Base-by-base conservation (phyloP, 1,140 invertebrate genomes). In the Heliconius himera region DNA sequence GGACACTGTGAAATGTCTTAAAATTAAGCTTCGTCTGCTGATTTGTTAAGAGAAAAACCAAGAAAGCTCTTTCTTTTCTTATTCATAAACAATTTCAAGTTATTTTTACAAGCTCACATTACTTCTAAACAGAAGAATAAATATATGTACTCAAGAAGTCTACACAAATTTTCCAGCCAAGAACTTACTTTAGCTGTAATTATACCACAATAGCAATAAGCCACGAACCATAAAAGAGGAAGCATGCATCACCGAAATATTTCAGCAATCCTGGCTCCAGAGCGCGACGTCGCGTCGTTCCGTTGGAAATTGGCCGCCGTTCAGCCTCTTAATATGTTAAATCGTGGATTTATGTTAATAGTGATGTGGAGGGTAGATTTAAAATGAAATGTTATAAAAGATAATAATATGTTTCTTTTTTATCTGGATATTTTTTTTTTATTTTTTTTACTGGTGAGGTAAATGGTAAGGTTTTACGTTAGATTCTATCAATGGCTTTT, bases 291-390 rank as follows among this genome's bases (percentile, higher is more conserved):
- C 80, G 85, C 88, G 84, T 70, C 70, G 29, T 70, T 89, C 90
- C 89, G 88, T 91, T 87, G 86, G 85, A 89, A 91, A 88, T 90
- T 89, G 88, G 88, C 88, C 83, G 76, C 74, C 79, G 77, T 82
- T 84, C 82, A 78, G 77, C 82, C 82, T 77, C 82, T 81, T 90
- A 87, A 90, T 90, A 87, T 89, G 85, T 88, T 90, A 89, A 90
- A 79, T 84, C 85, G 73, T 66, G 83, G 82, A 81, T 86, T 81
- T 80, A 81, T 83, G 81, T 81, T 82, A 79, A 38, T 82, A 88
- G 86, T 74, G 86, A 82, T 77, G 83, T 66, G n/a, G 54, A 56
- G 20, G 20, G 54, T 22, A 22, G 20, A n/a, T 56, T n/a, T 56
- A 22, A 56, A 56, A 22, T 56, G 3, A 22, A n/a, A 56, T 22